phyloP scores from a whole-genome alignment of 2,113 vertebrate species.

The Ploceus nigricollis region DNA sequence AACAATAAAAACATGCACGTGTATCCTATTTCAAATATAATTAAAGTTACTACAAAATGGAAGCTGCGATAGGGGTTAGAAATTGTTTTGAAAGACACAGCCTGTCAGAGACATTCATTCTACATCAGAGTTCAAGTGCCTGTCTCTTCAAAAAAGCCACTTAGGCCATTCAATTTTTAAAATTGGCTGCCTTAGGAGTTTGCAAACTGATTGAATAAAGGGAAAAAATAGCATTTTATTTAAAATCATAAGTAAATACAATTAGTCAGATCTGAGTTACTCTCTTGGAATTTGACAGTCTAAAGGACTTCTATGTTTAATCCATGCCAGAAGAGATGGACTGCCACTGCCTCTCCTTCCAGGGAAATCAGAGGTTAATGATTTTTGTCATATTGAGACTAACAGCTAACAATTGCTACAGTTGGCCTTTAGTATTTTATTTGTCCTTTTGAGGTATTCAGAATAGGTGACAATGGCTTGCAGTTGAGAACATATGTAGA shows the following conservation, averaged over 20 bases:
- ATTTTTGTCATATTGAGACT: constrained; percentile 95
- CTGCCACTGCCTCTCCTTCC: constrained; percentile 48
- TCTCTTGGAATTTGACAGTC: neutral
- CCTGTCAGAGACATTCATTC: constrained; percentile 7
- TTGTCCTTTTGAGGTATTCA: constrained; percentile 95
- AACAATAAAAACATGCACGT: constrained; percentile 27
- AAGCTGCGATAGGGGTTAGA: neutral
- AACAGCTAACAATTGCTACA: constrained; percentile 96
- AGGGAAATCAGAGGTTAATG: constrained; percentile 79
- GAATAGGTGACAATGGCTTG: constrained; percentile 95
- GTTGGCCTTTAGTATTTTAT: constrained; percentile 87
- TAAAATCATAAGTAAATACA: constrained; percentile 9
- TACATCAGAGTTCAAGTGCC: constrained; percentile 21
- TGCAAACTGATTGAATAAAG: constrained; percentile 18
- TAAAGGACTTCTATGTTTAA: constrained; percentile 47
- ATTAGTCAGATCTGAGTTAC: neutral
- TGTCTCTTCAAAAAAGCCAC: neutral
- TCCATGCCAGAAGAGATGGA: constrained; percentile 45
- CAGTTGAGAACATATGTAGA: constrained; percentile 99
- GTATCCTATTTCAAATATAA: constrained; percentile 33
- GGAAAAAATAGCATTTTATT: neutral
- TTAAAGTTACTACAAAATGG: constrained; percentile 30
- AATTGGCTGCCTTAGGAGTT: neutral
- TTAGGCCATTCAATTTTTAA: neutral
- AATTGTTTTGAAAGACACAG: constrained; percentile 16